Evolutionary conservation across 1,140 invertebrate species (phyloP).

Genomic region (Calephelis nemesis): DNA sequence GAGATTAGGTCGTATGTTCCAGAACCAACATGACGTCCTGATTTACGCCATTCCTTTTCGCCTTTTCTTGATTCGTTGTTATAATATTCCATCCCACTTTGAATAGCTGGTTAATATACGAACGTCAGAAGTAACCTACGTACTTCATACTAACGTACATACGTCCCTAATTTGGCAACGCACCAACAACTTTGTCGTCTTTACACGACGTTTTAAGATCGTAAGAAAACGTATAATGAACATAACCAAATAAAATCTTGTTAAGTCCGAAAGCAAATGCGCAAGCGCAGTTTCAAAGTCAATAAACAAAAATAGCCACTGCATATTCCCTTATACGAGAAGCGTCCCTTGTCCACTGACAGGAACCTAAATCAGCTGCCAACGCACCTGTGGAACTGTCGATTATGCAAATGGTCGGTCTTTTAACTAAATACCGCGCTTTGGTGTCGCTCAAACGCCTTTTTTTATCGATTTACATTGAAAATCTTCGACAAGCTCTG

Average conservation of each 20-base stretch:
- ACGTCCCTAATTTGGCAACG: too few species aligned
- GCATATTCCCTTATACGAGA: constrained; percentile 66
- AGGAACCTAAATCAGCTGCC: constrained; percentile 70
- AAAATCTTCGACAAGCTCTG: not conserved
- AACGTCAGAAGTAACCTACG: too few species aligned
- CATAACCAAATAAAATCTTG: constrained; percentile 12
- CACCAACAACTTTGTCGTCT: too few species aligned
- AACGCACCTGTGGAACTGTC: constrained; percentile 71
- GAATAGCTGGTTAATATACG: too few species aligned
- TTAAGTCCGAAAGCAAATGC: constrained; percentile 38
- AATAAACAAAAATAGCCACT: constrained; percentile 59
- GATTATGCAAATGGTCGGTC: constrained; percentile 71
- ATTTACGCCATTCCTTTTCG: too few species aligned
- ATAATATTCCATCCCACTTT: too few species aligned
- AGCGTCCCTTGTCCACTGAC: constrained; percentile 51
- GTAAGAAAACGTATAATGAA: not conserved
- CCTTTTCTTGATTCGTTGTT: too few species aligned
- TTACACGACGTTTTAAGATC: too few species aligned
- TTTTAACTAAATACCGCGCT: constrained; percentile 71
- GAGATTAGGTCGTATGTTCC: too few species aligned
- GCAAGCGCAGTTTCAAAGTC: constrained; percentile 19
- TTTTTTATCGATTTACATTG: constrained; percentile 26
- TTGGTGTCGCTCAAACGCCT: constrained; percentile 38
- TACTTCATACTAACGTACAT: too few species aligned
- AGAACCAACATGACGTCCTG: too few species aligned